Evolutionary conservation across 1,140 invertebrate genomes (phyloP).

Genomic region (Lordiphosa stackelbergi): DNA sequence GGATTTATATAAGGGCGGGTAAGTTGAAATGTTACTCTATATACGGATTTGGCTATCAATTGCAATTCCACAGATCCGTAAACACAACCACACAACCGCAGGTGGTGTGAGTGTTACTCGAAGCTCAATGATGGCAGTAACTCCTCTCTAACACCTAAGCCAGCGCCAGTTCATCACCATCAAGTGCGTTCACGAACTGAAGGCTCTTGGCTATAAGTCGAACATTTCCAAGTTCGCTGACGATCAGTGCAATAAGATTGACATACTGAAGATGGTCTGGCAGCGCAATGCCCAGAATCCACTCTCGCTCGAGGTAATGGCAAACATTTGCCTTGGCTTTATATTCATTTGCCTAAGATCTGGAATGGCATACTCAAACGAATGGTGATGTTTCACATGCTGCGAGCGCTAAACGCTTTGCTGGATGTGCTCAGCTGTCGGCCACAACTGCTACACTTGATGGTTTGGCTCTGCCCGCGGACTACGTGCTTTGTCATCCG

Average conservation of each 20-base stretch:
- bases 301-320: constrained; percentile 65
- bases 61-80: constrained; percentile 25
- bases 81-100: constrained; percentile 73
- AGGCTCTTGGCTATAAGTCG: constrained; percentile 69
- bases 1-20: constrained; percentile 66
- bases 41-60: neutral
- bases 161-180: constrained; percentile 71
- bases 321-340: constrained; percentile 73
- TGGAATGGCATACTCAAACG: constrained; percentile 76
- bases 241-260: constrained; percentile 65
- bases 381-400: constrained; percentile 73
- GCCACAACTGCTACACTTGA: constrained; percentile 53
- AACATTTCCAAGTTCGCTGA: constrained; percentile 68
- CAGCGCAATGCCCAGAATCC: constrained; percentile 69
- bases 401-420: constrained; percentile 58
- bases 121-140: constrained; percentile 70
- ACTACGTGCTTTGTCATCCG: constrained; percentile 63
- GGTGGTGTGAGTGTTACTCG: constrained; percentile 72
- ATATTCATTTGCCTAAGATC: constrained; percentile 69
- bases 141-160: constrained; percentile 54
- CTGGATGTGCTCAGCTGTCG: constrained; percentile 69
- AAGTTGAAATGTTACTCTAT: constrained; percentile 23
- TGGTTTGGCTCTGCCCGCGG: constrained; percentile 62
- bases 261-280: constrained; percentile 73
- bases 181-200: constrained; percentile 72